Base-by-base conservation (phyloP, 2,113 vertebrate species). In the Equus przewalskii region DNA sequence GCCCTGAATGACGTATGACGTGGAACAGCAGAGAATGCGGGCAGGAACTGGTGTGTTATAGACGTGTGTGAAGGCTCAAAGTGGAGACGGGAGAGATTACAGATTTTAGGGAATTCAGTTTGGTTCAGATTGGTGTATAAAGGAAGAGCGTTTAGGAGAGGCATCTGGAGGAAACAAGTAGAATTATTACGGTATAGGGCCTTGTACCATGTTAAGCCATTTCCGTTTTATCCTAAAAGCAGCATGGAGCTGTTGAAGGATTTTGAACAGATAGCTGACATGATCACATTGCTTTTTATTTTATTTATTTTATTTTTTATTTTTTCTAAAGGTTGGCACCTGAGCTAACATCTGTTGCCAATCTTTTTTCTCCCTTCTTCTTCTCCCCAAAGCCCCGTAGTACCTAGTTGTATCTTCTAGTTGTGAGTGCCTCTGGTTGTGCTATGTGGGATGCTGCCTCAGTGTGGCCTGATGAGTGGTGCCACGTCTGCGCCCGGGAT, bases 1-100 rank as follows among this genome's bases (percentile, higher is more conserved):
- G 21, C 8, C 6, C 9, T 30, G 49, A 28, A 22, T 7, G 1
- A 8, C 8, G 30, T 18, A 7, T 12, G 70, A 44, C 18, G 0
- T 0, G 2, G 22, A 46, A 3, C 10, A 78, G 7, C 24, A 78
- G 83, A 36, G 44, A 28, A 36, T 73, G 49, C 54, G 44, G 36
- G 12, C 0, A 4, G 12, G 33, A 16, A 19, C 14, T n/a, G 51
- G 54, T 14, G 22, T 13, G 9, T 51, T 67, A 16, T 3, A 54
- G 51, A 64, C 13, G 26, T 10, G 6, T 6, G 1, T 33, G 73
- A 80, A 44, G 62, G 10, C 21, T 64, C 67, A 11, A 15, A 10
- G 22, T 49, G 30, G 78, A 80, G 30, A 33, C 8, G 24, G 33
- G 30, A 15, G 41, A 79, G 54, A 46, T 0, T 36, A 6, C 49